Base-by-base conservation (phyloP, 2,797 vertebrate genomes). In the Microhierax caerulescens region DNA sequence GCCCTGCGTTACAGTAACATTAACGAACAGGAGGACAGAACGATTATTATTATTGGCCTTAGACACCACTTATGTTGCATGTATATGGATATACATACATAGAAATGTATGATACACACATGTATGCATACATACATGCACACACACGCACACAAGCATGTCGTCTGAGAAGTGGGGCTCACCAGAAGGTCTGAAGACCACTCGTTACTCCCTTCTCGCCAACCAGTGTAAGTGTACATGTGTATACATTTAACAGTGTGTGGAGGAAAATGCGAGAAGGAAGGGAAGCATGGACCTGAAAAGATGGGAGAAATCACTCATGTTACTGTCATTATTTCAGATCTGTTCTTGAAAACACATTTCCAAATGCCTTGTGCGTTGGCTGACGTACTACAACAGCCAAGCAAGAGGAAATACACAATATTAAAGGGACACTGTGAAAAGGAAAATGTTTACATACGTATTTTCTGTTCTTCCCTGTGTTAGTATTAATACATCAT, bases 191-290 rank as follows among this genome's bases (percentile, higher is more conserved):
- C 54, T 94, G 75, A 94, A 94, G 68, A 79, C 64, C 85, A 77
- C 79, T 95, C 93, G 88, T 93, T 54, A 91, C 60, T 92, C 63
- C 20, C 32, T 96, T 97, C 76, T 95, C 89, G 79, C 73, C 64
- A 82, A 61, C 41, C 16, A 27, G 1, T 48, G 20, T 12, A 61
- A 69, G 25, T 10, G 14, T 27, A 25, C 32, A 14, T 37, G 7
- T 63, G 18, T 45, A 16, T 50, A 10, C 32, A 10, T 75, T 54
- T 45, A 69, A 23, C 7, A 22, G 17, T 32, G 24, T 54, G 32
- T 30, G 27, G 25, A 81, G 37, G 36, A 81, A 93, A 92, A 79
- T 45, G 24, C 51, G 84, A 94, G 92, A 83, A 87, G 70, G 47
- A 80, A 61, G 56, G n/a, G 53, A 91, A 93, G 39, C 20, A 47